Evolutionary conservation across 2,888 invertebrate genomes (phyloP), one percentile per base, ranked within the genome.

Genomic region (Lochmaea crataegi): DNA sequence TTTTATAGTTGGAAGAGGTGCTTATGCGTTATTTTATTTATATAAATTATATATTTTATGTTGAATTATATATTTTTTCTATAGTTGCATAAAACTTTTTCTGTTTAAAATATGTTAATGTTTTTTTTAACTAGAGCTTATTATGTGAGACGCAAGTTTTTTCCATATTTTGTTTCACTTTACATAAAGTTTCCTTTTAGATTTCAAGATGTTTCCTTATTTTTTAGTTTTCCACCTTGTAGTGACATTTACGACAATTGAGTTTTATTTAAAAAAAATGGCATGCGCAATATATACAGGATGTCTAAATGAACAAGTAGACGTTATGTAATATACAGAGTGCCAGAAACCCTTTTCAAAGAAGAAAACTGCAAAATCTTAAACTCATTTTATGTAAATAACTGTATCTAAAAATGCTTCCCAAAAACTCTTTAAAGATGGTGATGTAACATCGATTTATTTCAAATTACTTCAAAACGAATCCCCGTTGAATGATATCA

Each of bases 251-350:
- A 67, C 73, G 72, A 60, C 74, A 70, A 66, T 73, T 75, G 57
- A 75, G 68, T 76, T 75, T 74, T 72, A 68, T 72, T 75, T 70
- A 74, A 45, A 67, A 72, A 69, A 74, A 61, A 74, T 74, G 75
- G 74, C 65, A 74, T 74, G 77, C 72, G 71, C 56, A 60, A 14
- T 72, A 45, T 58, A 73, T 77, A 74, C 73, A 72, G 65, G 22
- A 32, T 65, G 65, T 65, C 38, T 16, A 53, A 53, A 18, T 53
- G 18, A 53, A 16, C 53, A 53, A 53, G 7, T 18, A 53, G 14
- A 45, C 14, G 11, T 12, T 45, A 48, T 48, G n/a, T 6, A 48
- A n/a, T 14, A 48, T n/a, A 48, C n/a, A 38, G 32, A 38, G 32
- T 9, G 9, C 26, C 26, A 32, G 26, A 32, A 32, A 32, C 32